Evolutionary conservation across 2,888 invertebrate genomes (phyloP).

Genomic region (Sinhomidia bicolor): DNA sequence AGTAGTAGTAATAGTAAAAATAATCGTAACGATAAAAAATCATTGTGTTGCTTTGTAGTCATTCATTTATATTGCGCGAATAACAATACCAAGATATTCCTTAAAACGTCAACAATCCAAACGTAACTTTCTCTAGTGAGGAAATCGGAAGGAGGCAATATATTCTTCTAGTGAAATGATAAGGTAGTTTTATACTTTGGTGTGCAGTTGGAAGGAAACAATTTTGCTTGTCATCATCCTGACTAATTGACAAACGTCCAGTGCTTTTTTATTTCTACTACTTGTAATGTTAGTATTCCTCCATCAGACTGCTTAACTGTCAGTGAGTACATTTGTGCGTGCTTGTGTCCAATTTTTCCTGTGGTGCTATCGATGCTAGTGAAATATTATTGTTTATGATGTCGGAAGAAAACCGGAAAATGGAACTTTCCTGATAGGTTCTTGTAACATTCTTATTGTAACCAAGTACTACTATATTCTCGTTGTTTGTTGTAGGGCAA

Average conservation of each 20-base stretch:
- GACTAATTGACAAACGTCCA: background rate
- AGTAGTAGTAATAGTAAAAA: constrained; percentile 24
- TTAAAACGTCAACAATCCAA: background rate
- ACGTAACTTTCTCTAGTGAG: background rate
- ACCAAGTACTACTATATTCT: background rate
- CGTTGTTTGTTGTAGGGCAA: background rate
- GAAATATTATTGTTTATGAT: constrained; percentile 21
- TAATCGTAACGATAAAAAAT: constrained; percentile 7
- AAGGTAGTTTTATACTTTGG: background rate
- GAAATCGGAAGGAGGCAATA: background rate
- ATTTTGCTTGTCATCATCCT: background rate
- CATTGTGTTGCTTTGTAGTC: background rate
- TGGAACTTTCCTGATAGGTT: background rate
- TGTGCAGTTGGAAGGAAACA: background rate
- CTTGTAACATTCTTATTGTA: background rate
- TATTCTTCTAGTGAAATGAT: background rate
- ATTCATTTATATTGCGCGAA: background rate
- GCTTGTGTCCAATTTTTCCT: background rate
- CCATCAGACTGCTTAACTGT: background rate
- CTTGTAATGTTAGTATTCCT: background rate
- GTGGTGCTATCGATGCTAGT: constrained; percentile 55
- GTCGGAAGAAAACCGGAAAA: constrained; percentile 12
- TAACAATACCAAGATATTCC: background rate
- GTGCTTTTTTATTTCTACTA: background rate
- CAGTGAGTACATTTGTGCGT: background rate